Evolutionary conservation across 2,888 invertebrate species (phyloP).

Genomic region (Ichneumoninae sp.): DNA sequence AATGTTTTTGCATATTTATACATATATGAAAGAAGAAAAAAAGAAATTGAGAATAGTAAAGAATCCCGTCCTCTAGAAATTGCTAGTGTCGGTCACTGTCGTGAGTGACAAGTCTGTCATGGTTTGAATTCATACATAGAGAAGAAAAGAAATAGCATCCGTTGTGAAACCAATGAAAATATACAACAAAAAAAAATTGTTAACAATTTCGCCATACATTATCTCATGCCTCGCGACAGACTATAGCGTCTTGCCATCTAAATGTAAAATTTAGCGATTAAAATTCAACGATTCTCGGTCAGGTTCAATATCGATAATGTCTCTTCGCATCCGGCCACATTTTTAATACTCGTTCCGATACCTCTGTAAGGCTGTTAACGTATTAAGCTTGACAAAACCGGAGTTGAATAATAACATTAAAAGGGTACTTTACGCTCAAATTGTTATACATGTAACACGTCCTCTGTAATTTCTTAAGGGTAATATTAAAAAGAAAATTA

Average conservation of each 20-base stretch:
- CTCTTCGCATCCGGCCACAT: constrained; percentile 77
- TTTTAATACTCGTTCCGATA: constrained; percentile 72
- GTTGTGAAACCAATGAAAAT: constrained; percentile 17
- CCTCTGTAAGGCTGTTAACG: constrained; percentile 63
- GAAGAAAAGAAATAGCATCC: constrained; percentile 22
- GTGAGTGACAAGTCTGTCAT: constrained; percentile 56
- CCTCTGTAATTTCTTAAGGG: constrained; percentile 76
- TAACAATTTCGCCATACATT: constrained; percentile 48
- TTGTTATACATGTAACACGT: constrained; percentile 68
- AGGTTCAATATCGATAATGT: constrained; percentile 74
- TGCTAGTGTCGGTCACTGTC: constrained; percentile 54
- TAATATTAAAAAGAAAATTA: constrained; percentile 76
- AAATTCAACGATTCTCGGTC: constrained; percentile 66
- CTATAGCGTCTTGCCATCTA: constrained; percentile 54
- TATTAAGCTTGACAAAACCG: constrained; percentile 56
- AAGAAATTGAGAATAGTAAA: constrained; percentile 61
- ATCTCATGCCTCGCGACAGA: constrained; percentile 54
- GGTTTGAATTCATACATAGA: constrained; percentile 52
- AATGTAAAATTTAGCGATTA: constrained; percentile 32
- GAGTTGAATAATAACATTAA: constrained; percentile 48
- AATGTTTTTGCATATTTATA: constrained; percentile 79
- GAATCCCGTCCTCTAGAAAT: constrained; percentile 77
- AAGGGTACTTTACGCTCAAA: constrained; percentile 77
- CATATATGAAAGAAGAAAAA: constrained; percentile 71
- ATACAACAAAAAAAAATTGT: constrained; percentile 17